Evolutionary conservation across 2,888 invertebrate species (phyloP), one percentile per base, ranked within the genome.

Genomic region (Vesta saturnalis): DNA sequence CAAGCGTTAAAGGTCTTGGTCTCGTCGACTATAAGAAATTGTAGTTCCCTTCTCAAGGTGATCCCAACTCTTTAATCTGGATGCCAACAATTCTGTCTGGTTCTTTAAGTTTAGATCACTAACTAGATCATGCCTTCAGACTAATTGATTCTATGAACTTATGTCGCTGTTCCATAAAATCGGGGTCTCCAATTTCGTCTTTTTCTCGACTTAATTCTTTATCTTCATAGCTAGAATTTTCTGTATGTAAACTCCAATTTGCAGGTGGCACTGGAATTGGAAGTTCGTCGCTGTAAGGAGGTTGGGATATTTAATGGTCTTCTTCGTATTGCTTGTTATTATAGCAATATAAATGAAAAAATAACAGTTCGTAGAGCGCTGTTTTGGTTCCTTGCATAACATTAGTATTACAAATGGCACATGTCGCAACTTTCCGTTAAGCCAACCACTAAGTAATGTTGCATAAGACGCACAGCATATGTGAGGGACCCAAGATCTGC

Each of bases 401-500:
- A n/a, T n/a, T n/a, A n/a, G n/a, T n/a, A n/a, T n/a, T n/a, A n/a
- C n/a, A n/a, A n/a, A n/a, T n/a, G n/a, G n/a, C n/a, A n/a, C n/a
- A n/a, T n/a, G n/a, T n/a, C n/a, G n/a, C n/a, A n/a, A n/a, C n/a
- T n/a, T n/a, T n/a, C n/a, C n/a, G n/a, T n/a, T n/a, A n/a, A n/a
- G 65, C 71, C 75, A 76, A 59, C 60, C 55, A 49, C 66, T 65
- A 61, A 76, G 67, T 58, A 60, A 56, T 57, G 71, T 69, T 58
- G 63, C 65, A 63, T 64, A 72, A 54, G 46, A 58, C 54, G 55
- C 66, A 64, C 72, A 74, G 35, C 70, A 71, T 6, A 64, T 73
- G 64, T 73, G 72, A 56, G 73, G 71, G 54, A 64, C 70, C 68
- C 72, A 73, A 47, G 64, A 43, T 70, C 75, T 74, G 57, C 74